Evolutionary conservation across 2,113 vertebrate genomes (phyloP), one percentile per base, ranked within the genome.

Genomic region (Anarrhichthys ocellatus): DNA sequence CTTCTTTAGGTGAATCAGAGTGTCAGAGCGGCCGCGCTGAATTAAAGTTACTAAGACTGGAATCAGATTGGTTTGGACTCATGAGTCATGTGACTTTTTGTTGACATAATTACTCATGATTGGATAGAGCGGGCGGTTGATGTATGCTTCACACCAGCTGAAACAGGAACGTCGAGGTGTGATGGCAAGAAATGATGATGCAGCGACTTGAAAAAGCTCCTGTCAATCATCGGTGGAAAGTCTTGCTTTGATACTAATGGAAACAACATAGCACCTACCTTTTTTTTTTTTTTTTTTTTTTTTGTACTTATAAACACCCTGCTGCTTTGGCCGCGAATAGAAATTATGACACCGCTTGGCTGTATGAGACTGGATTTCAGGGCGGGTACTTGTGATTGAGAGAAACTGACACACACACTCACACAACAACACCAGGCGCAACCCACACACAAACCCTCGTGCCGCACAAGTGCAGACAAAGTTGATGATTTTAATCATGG

Each of bases 401-500:
- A 50, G 4, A 83, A 11, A 73, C 27, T 32, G 32, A 67, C 36
- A 63, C 27, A 68, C 50, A 54, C 50, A 48, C 24, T 15, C 32
- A 68, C 52, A 67, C 27, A 68, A n/a, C 27, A 68, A 10, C 52
- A 27, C 24, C 10, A 14, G 46, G 17, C 11, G 74, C 69, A 78
- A 50, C 22, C 36, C 34, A 73, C 52, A 67, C 27, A 68, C 67
- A 36, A 32, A 52, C 48, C 1, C 48, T 20, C 9, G 38, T 58
- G 36, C 58, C 64, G 29, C 73, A 86, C 71, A 83, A 80, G 63
- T 78, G 68, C 81, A 84, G 78, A 85, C 73, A 87, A 77, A 89
- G 68, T 68, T 87, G 87, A 92, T 91, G 74, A 84, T 92, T 92
- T 89, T 90, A 92, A 92, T 92, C 92, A 92, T 73, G 66, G 84